Evolutionary conservation across 2,113 vertebrate genomes (phyloP), one percentile per base, ranked within the genome.

Genomic region (Varanus salvator): DNA sequence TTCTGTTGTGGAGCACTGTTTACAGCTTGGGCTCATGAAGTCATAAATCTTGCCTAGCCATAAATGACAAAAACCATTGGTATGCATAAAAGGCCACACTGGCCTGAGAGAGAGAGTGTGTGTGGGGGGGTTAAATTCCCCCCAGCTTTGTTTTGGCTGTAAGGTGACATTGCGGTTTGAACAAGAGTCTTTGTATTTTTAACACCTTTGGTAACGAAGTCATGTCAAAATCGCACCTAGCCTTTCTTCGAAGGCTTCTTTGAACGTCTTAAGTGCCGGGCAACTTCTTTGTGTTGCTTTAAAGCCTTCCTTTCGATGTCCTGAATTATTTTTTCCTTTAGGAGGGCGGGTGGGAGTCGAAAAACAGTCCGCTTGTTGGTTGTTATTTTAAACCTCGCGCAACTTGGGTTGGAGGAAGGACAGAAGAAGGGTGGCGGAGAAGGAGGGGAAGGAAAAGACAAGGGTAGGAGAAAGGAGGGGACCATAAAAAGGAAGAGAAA

Each of bases 11-110:
- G 96, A 97, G 95, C 97, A 97, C 97, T 98, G 98, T 98, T 98
- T 98, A 98, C 98, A 98, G 98, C 98, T 97, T 96, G 95, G 95
- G 97, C 97, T 96, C 96, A 96, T 96, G 95, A 96, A 97, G 98
- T 96, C 97, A 98, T 98, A 98, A 98, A 98, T 98, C 98, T 98
- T 98, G 95, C 95, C 97, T 96, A 97, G 97, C 98, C 97, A 97
- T 98, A 97, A 97, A 98, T 98, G 97, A 97, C 97, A 98, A 97
- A 97, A 97, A 97, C 95, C 96, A 97, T 98, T 98, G 97, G 97
- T 98, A 98, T 98, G 98, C 98, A 97, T 97, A 98, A 98, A 97
- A 97, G 98, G 98, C 97, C 97, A 97, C 98, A 96, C 97, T 96
- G 96, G 96, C 96, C 96, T 94, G 92, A 95, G 91, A 97, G 95